A percentile compares a stretch with the other conserved stretches of the same genome.
Evolutionary conservation across 2,113 vertebrate species (phyloP).

Genomic region (Pholis gunnellus): DNA sequence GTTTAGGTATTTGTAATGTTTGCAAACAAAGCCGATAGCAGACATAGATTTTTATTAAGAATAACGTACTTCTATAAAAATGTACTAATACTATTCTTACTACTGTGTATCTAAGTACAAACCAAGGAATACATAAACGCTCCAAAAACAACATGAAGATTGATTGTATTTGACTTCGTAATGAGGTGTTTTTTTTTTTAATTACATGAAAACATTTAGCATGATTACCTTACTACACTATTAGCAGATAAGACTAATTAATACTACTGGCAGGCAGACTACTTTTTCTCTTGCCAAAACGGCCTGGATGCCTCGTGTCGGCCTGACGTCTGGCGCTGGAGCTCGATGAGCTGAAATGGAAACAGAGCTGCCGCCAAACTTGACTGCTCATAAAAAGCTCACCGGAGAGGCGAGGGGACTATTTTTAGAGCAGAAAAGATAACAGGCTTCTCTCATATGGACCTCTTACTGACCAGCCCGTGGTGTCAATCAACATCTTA

Average conservation of each 20-base stretch:
- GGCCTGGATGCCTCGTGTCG: neutral
- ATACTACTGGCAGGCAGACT: neutral
- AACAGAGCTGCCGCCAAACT: neutral
- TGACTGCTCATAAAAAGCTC: neutral
- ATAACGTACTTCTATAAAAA: neutral
- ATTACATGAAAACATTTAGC: neutral
- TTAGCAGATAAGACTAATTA: neutral
- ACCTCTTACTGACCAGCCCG: constrained; percentile 1
- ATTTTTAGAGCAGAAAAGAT: constrained; percentile 7
- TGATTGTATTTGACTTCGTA: neutral
- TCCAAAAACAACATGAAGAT: neutral
- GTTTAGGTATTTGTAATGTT: neutral
- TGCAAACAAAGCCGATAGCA: neutral
- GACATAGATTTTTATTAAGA: neutral
- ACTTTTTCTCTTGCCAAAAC: neutral
- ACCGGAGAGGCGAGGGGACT: neutral
- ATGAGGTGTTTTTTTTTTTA: neutral
- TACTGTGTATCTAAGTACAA: neutral
- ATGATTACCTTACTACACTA: neutral
- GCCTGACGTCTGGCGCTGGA: neutral
- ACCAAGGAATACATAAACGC: neutral
- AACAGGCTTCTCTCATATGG: neutral
- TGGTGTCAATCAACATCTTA: constrained; percentile 15
- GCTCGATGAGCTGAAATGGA: constrained; percentile 21
- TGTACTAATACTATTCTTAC: neutral